Percentiles rank a stretch among this genome's conserved stretches.
These are phyloP conservation scores for Macrostomum lignano DNA, from an alignment of 1,140 invertebrate genomes.

Conservation along the genomic window DNA sequence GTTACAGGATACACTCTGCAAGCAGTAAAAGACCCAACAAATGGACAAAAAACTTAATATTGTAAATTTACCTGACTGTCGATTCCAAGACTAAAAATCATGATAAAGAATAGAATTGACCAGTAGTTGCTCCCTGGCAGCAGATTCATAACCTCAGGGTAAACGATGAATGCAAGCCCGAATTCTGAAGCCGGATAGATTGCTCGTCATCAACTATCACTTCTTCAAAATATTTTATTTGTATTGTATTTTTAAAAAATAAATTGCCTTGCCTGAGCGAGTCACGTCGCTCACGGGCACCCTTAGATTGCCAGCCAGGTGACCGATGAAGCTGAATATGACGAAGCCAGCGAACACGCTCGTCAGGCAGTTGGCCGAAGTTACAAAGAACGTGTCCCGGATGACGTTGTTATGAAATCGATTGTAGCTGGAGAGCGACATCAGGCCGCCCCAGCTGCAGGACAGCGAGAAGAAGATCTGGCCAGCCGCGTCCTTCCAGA, in stretches of 20 bases:
- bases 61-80: no score
- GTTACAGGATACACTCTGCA: no score
- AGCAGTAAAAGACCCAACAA: no score
- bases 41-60: constrained; percentile 6
- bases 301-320: background rate
- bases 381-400: background rate
- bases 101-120: background rate
- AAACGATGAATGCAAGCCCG: constrained; percentile 1
- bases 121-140: background rate
- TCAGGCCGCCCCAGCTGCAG: constrained; percentile 1
- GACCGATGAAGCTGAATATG: background rate
- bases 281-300: background rate
- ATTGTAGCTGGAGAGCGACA: constrained; percentile 3
- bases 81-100: constrained; percentile 2
- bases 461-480: constrained; percentile 6
- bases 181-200: no score
- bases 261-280: constrained; percentile 12
- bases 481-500: background rate
- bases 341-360: background rate
- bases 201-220: no score
- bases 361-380: background rate
- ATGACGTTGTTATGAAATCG: constrained; percentile 1
- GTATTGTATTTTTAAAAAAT: no score
- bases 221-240: no score
- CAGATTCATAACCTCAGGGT: background rate